phyloP scores from a whole-genome alignment of 2,888 invertebrate species.

The Piscicola geometra region DNA sequence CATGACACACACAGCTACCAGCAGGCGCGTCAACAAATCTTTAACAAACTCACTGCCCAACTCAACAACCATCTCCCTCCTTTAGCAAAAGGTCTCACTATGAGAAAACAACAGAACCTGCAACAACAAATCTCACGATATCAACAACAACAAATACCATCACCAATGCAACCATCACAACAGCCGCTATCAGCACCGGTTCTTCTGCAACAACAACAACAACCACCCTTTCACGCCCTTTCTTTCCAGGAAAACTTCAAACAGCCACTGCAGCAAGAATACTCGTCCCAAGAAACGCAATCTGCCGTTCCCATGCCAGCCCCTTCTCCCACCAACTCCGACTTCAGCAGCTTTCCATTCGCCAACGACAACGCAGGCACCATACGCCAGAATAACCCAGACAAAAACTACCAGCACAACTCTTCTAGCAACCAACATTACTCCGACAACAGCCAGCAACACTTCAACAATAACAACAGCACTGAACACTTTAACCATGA shows the following conservation, averaged over 20 bases:
- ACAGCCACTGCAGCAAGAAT: neutral
- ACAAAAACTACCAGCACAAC: neutral
- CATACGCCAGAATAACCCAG: constrained; percentile 72
- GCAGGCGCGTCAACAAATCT: neutral
- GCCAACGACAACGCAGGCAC: constrained; percentile 98
- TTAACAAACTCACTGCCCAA: neutral
- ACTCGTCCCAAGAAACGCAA: neutral
- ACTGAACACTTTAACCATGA: no score
- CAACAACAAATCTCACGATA: no score
- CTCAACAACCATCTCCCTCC: constrained; percentile 19
- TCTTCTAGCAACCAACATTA: no score
- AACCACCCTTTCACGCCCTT: neutral
- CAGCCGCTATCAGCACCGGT: neutral
- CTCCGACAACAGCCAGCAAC: no score
- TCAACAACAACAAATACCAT: neutral
- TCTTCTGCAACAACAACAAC: neutral
- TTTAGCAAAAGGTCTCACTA: constrained; percentile 10
- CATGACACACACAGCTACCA: neutral
- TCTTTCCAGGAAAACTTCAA: neutral
- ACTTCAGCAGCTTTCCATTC: constrained; percentile 81
- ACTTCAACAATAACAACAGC: no score
- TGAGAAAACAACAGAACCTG: no score
- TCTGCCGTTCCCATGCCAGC: neutral
- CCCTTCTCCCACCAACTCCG: constrained; percentile 52
- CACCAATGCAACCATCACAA: neutral